Evolutionary conservation across 2,797 vertebrate genomes (phyloP).

Genomic region (Oryzias dopingdopingensis): DNA sequence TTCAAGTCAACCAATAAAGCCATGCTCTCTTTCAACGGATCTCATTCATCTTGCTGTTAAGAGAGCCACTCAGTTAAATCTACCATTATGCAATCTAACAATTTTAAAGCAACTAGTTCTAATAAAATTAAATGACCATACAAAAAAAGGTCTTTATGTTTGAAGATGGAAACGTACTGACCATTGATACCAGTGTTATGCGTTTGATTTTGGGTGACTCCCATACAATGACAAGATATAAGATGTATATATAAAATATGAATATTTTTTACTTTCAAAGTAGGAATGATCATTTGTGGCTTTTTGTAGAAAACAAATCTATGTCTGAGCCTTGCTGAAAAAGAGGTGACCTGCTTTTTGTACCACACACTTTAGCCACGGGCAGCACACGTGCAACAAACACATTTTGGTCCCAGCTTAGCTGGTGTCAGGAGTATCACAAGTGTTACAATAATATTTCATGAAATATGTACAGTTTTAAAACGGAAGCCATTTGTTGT

Average conservation of each 20-base stretch:
- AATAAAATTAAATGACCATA: too few relatives aligned
- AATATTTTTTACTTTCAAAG: too few relatives aligned
- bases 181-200: too few relatives aligned
- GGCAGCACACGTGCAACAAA: not conserved
- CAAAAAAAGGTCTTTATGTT: too few relatives aligned
- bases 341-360: not conserved
- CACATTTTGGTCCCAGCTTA: not conserved
- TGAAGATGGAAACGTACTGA: too few relatives aligned
- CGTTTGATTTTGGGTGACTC: too few relatives aligned
- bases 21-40: slow-evolving; percentile 14
- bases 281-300: not conserved
- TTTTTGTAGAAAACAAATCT: not conserved
- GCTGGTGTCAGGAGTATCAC: not conserved
- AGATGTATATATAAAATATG: too few relatives aligned
- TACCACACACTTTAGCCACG: not conserved
- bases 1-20: slow-evolving; percentile 2
- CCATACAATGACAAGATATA: too few relatives aligned
- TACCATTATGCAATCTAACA: too few relatives aligned
- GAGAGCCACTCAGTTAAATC: too few relatives aligned
- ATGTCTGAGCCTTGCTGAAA: not conserved
- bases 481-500: not conserved
- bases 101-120: too few relatives aligned
- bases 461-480: not conserved
- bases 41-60: slow-evolving; percentile 21
- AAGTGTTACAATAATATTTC: not conserved